Base-by-base conservation (phyloP, 2,888 invertebrate species). In the Aradus depressus region DNA sequence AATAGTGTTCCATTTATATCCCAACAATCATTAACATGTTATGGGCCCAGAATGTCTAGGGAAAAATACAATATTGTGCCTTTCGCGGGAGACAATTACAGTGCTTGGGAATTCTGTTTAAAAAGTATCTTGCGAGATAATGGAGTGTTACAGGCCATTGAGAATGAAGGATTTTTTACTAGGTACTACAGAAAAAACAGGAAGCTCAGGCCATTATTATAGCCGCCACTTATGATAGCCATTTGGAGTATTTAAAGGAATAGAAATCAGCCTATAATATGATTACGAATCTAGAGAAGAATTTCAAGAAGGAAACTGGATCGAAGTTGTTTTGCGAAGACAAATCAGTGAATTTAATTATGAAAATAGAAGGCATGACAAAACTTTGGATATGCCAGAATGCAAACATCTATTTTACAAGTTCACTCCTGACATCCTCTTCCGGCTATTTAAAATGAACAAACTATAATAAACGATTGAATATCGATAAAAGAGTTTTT, bases 251-350 rank as follows among this genome's bases (percentile, higher is more conserved):
- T 21, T 10, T 44, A 32, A 44, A 44, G 31, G 22, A 32, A n/a
- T n/a, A n/a, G 19, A 18, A 32, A 44, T 32, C 32, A 2, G 25
- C 21, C 14, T 44, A 32, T 44, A 16, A 47, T 19, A 47, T 47
- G 37, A 47, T 38, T 5, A 37, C 26, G 26, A 25, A 25, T 2
- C 34, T 44, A 22, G 44, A 32, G 4, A 5, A 44, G 12, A 44
- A 32, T 22, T 44, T 44, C 21, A 32, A 21, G 14, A 44, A 44
- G 22, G 31, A 34, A 12, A 32, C 44, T 2, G 34, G 34, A 21
- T 44, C 44, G 32, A 44, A 32, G 14, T 44, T 32, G 22, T 44
- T 44, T n/a, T n/a, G n/a, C n/a, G n/a, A n/a, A n/a, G n/a, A n/a
- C n/a, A n/a, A n/a, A n/a, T n/a, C n/a, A n/a, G n/a, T n/a, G n/a